Evolutionary conservation across 1,140 invertebrate species (phyloP).

Genomic region (Neoseiulus cucumeris): DNA sequence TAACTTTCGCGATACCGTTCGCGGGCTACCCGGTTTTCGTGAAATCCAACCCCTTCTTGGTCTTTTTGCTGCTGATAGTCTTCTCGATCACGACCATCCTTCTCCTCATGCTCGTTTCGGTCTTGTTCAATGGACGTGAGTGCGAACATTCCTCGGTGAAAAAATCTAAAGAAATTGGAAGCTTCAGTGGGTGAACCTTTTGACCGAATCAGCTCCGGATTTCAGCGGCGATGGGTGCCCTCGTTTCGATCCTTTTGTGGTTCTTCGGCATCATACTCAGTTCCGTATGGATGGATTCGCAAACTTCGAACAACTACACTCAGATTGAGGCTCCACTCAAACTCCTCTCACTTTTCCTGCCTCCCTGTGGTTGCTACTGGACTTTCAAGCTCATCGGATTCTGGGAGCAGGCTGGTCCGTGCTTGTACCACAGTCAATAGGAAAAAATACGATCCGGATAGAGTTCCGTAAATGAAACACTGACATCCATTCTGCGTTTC

Average conservation of each 20-base stretch:
- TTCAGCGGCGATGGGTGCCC: background rate
- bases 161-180: no score
- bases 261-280: background rate
- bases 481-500: background rate
- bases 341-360: background rate
- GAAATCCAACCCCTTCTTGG: background rate
- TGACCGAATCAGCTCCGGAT: background rate
- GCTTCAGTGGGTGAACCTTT: no score
- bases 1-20: background rate
- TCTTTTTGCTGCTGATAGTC: background rate
- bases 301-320: background rate
- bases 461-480: background rate
- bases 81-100: background rate
- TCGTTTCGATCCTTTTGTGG: slow-evolving; percentile 1
- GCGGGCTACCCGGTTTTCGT: background rate
- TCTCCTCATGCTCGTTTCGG: background rate
- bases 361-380: slow-evolving; percentile 1
- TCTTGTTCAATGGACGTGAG: slow-evolving; percentile 1
- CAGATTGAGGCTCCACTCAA: background rate
- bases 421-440: no score
- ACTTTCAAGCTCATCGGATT: background rate
- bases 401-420: background rate
- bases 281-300: background rate
- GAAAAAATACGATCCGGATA: no score
- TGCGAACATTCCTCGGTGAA: background rate